Evolutionary conservation across 1,140 invertebrate genomes (phyloP).

Genomic region (Tetranychus cinnabarinus): DNA sequence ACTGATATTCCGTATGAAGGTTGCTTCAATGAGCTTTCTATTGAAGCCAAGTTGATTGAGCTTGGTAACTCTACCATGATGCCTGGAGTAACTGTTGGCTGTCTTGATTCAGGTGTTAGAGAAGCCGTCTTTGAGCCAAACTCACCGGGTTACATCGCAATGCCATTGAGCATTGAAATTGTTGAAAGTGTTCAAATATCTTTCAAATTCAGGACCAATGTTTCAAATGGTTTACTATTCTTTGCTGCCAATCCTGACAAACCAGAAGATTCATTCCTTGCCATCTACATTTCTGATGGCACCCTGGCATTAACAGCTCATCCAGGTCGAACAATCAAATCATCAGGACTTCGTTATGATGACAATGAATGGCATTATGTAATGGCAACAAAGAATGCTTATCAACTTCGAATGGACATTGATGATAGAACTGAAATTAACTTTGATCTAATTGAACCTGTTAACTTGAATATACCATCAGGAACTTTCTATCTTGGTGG

Average conservation of each 20-base stretch:
- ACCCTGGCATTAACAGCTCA: constrained; percentile 33
- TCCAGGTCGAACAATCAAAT: constrained; percentile 25
- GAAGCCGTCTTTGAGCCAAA: constrained; percentile 21
- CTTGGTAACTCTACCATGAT: constrained; percentile 45
- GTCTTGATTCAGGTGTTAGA: constrained; percentile 37
- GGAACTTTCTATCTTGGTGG: constrained; percentile 58
- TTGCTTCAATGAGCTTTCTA: constrained; percentile 60
- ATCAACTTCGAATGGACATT: constrained; percentile 41
- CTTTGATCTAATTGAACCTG: neutral
- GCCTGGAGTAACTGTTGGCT: constrained; percentile 40
- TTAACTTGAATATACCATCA: neutral
- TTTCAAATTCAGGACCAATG: constrained; percentile 65
- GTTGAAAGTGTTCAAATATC: constrained; percentile 36
- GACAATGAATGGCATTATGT: constrained; percentile 84
- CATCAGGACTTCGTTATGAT: constrained; percentile 38
- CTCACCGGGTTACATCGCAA: constrained; percentile 18
- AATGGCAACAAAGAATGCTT: constrained; percentile 38
- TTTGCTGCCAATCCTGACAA: constrained; percentile 40
- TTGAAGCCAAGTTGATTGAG: constrained; percentile 46
- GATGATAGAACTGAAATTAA: constrained; percentile 36
- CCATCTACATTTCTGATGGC: constrained; percentile 40
- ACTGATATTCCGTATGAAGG: constrained; percentile 55
- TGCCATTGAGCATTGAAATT: constrained; percentile 13
- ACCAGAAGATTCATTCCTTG: constrained; percentile 28
- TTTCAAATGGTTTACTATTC: constrained; percentile 47